Conservation (phyloP, 2,113 vertebrate genomes). For the Scartelaos histophorus region DNA sequence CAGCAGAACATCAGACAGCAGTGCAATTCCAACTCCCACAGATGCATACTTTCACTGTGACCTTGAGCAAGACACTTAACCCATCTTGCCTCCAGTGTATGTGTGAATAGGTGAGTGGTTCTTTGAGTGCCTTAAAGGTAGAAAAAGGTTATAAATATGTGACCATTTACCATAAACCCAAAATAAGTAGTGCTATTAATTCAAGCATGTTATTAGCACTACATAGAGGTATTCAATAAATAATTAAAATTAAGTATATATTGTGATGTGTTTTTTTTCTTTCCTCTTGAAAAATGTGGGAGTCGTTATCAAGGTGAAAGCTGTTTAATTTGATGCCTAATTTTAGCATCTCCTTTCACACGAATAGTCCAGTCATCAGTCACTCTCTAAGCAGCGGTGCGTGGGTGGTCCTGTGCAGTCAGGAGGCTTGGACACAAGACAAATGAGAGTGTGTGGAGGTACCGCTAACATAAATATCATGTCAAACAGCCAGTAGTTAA, state of each 20-base stretch:
- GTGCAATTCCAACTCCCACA: too few relatives aligned
- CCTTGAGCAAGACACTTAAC: too few relatives aligned
- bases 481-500: neutral
- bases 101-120: too few relatives aligned
- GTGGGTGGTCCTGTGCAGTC: constrained; percentile 6
- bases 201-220: neutral
- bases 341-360: constrained; percentile 20
- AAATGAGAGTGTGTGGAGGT: neutral
- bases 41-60: too few relatives aligned
- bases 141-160: too few relatives aligned
- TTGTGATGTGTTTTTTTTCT: neutral
- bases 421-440: constrained; percentile 2
- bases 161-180: neutral
- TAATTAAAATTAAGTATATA: neutral
- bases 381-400: constrained; percentile 43
- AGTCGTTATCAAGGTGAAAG: constrained; percentile 47
- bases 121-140: too few relatives aligned
- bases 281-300: neutral
- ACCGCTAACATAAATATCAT: constrained; percentile 1
- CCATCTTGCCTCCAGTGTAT: too few relatives aligned
- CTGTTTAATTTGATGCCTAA: constrained; percentile 43
- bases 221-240: too few relatives aligned
- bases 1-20: too few relatives aligned
- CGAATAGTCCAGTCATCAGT: constrained; percentile 49
- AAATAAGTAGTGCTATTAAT: neutral